These are phyloP conservation scores for Osmerus mordax DNA, from an alignment of 2,113 vertebrate genomes.

Conservation along the genomic window DNA sequence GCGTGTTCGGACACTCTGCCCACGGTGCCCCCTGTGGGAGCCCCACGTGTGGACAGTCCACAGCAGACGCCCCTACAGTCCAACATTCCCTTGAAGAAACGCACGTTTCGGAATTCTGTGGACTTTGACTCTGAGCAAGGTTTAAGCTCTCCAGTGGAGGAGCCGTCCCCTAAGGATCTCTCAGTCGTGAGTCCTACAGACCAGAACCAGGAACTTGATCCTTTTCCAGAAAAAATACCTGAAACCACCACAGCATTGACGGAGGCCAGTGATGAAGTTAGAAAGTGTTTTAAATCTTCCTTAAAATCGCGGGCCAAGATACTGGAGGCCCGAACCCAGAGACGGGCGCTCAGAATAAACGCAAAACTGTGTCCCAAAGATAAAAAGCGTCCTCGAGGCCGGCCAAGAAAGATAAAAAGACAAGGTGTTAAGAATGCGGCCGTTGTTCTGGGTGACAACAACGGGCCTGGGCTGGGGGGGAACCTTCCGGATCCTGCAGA, in stretches of 20 bases:
- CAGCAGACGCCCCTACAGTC: conserved; percentile 62
- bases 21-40: conserved; percentile 21
- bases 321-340: conserved; percentile 32
- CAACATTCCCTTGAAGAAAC: conserved; percentile 77
- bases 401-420: conserved; percentile 21
- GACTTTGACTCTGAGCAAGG: conserved; percentile 56
- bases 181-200: conserved; percentile 20
- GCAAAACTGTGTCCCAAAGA: conserved; percentile 46
- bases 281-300: background rate
- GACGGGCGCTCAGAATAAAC: conserved; percentile 21
- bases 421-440: conserved; percentile 28
- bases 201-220: background rate
- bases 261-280: conserved; percentile 15
- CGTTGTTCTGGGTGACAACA: background rate
- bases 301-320: background rate
- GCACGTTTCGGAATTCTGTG: conserved; percentile 68
- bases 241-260: conserved; percentile 24
- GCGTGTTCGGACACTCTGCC: background rate
- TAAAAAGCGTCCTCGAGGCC: conserved; percentile 24
- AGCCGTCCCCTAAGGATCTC: conserved; percentile 3
- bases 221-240: background rate
- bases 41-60: conserved; percentile 43
- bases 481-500: background rate
- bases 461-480: background rate
- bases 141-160: conserved; percentile 19